Evolutionary conservation across 2,797 vertebrate genomes (phyloP).

Genomic region (Galago senegalensis): DNA sequence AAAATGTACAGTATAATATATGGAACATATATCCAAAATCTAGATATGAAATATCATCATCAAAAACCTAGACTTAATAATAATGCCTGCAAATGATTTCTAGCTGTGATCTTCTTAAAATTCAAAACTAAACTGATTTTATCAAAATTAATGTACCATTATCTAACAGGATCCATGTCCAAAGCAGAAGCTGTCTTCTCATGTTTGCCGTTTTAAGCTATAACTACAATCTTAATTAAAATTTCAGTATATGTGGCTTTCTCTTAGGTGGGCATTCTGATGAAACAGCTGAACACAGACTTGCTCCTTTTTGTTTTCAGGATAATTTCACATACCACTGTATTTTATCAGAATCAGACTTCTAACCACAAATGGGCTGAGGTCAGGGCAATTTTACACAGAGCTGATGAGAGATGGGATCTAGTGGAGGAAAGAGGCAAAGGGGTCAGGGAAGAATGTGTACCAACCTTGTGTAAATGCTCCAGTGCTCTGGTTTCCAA

Average conservation of each 20-base stretch:
- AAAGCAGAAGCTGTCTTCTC: not conserved
- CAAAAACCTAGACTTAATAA: not conserved
- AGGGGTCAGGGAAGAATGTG: not conserved
- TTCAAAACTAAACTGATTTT: not conserved
- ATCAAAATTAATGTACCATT: not conserved
- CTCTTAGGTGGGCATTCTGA: not conserved
- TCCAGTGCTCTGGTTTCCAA: conserved; percentile 91
- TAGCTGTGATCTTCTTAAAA: not conserved
- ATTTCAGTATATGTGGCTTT: not conserved
- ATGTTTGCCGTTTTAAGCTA: not conserved
- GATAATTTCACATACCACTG: not conserved
- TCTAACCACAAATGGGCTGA: not conserved
- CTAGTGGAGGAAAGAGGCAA: not conserved
- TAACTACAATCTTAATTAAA: not conserved
- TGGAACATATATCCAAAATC: not conserved
- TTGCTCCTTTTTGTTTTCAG: not conserved
- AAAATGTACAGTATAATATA: not conserved
- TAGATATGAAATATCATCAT: not conserved
- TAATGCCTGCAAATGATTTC: not conserved
- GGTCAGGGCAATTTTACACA: not conserved
- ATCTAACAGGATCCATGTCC: not conserved
- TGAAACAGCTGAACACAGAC: not conserved
- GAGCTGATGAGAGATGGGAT: not conserved
- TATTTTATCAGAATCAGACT: not conserved
- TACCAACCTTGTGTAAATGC: conserved; percentile 94